Base-by-base conservation (phyloP, 92 coral and sea anemone genomes). In the Plumapathes pennacea region DNA sequence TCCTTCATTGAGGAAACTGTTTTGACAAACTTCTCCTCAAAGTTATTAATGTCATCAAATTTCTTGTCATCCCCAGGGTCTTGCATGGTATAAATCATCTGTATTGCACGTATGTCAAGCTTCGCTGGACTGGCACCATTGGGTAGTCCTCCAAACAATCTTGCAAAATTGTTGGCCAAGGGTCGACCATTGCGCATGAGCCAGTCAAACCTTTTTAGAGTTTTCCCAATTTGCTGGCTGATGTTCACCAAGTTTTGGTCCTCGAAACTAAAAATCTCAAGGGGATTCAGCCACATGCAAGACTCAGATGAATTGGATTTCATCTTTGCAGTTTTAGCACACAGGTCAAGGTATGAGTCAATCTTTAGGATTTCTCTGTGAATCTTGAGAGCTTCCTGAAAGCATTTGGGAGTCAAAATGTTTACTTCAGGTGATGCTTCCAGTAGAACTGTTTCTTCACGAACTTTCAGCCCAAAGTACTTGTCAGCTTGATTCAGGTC, bases 181-280 rank as follows among this genome's bases (percentile, higher is more conserved):
- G 86, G 74, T 0, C 81, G 80, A 12, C 86, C 81, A 64, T 80
- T 71, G 33, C 86, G 74, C 86, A 64, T 80, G 51, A 46, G 69
- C 19, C 6, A 9, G n/a, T 48, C 36, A 12, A 31, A 48, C 47
- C 51, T 18, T 8, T 66, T 44, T 23, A 25, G 76, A 12, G 85
- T 81, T 30, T 58, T 30, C 22, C 45, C 57, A 5, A 86, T 47
- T 50, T 47, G 70, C 27, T 40, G 25, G 25, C 52, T 74, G 19
- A 78, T 55, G 17, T 86, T 63, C 10, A 12, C 23, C n/a, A 81
- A 27, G 11, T 60, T 50, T 22, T 64, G 49, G 10, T 69, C 63
- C 20, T 83, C 71, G 50, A 76, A 83, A 8, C 58, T 46, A 39
- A 83, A 21, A 20, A 83, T 20, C 52, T 83, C 89, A 25, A 83